A percentile compares a stretch with the other conserved stretches of the same genome.
Conservation (phyloP, 2,797 vertebrate genomes). For the Ctenochaetus hawaiiensis region DNA sequence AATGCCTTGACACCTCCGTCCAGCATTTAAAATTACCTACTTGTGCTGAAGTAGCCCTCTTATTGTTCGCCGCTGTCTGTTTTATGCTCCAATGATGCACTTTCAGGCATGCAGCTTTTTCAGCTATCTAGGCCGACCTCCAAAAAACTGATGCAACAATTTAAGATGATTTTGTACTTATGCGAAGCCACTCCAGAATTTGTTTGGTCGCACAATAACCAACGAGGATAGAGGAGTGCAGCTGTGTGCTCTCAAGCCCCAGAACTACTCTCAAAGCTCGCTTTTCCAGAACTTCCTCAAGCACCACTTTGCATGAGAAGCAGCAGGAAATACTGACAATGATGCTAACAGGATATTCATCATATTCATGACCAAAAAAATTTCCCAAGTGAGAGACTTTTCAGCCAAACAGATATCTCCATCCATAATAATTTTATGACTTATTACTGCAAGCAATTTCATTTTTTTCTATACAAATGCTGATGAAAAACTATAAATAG, state of each 20-base stretch:
- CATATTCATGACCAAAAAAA: constrained; percentile 58
- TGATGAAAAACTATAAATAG: constrained; percentile 62
- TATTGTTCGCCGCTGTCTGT: constrained; percentile 30
- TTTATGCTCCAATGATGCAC: constrained; percentile 46
- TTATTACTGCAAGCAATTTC: constrained; percentile 42
- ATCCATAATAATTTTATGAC: constrained; percentile 51
- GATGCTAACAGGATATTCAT: constrained; percentile 72
- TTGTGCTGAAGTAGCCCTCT: constrained; percentile 46
- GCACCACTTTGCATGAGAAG: constrained; percentile 78
- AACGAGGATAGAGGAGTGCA: constrained; percentile 76
- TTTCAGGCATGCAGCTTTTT: constrained; percentile 47
- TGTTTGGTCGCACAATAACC: constrained; percentile 64
- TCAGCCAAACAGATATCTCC: constrained; percentile 58
- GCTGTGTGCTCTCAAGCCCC: constrained; percentile 84
- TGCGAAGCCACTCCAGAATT: constrained; percentile 64
- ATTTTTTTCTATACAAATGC: constrained; percentile 52
- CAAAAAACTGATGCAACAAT: constrained; percentile 60
- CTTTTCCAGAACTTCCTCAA: constrained; percentile 82
- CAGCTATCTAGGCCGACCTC: constrained; percentile 37
- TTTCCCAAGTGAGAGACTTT: constrained; percentile 51
- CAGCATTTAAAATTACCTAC: constrained; percentile 37
- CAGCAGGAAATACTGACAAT: constrained; percentile 82
- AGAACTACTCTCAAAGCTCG: constrained; percentile 67
- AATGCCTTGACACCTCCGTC: constrained; percentile 30
- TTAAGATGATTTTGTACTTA: constrained; percentile 72